These are phyloP conservation scores for Acropora tenuis DNA, from an alignment of 64 coral and sea anemone genomes.

Conservation along the genomic window DNA sequence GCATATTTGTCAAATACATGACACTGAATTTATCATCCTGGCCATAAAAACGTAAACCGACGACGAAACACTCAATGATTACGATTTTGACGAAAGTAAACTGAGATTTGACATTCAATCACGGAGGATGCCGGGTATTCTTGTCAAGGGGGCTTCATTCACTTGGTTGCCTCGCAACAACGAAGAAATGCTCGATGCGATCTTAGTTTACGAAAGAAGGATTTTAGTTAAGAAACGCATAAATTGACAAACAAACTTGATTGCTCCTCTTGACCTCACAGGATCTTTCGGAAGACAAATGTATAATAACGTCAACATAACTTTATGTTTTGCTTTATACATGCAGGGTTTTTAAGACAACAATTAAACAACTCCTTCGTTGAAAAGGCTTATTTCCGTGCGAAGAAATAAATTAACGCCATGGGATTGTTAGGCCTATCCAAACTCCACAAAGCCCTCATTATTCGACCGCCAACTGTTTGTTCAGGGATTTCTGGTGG, in stretches of 20 bases:
- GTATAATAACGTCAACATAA: neutral
- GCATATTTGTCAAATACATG: slow-evolving; percentile 14
- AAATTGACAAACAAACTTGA: slow-evolving; percentile 36
- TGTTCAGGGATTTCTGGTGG: neutral
- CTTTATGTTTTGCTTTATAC: neutral
- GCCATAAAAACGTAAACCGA: neutral
- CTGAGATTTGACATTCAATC: neutral
- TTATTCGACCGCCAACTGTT: neutral
- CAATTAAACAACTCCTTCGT: neutral
- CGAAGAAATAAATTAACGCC: too few species aligned
- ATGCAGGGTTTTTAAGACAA: neutral
- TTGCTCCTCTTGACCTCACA: slow-evolving; percentile 31
- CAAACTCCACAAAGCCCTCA: too few species aligned
- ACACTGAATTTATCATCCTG: neutral
- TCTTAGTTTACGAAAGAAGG: neutral
- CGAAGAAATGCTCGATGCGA: neutral
- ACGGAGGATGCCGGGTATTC: slow-evolving; percentile 30
- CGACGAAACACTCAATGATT: neutral
- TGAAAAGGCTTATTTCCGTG: too few species aligned
- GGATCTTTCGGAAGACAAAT: neutral
- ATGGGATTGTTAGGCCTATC: too few species aligned
- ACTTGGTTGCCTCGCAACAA: neutral
- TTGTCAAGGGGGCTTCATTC: slow-evolving; percentile 27
- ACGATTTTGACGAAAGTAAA: neutral
- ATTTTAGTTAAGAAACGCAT: neutral